phyloP scores from a whole-genome alignment of 2,888 invertebrate genomes.

The Drepana falcataria region DNA sequence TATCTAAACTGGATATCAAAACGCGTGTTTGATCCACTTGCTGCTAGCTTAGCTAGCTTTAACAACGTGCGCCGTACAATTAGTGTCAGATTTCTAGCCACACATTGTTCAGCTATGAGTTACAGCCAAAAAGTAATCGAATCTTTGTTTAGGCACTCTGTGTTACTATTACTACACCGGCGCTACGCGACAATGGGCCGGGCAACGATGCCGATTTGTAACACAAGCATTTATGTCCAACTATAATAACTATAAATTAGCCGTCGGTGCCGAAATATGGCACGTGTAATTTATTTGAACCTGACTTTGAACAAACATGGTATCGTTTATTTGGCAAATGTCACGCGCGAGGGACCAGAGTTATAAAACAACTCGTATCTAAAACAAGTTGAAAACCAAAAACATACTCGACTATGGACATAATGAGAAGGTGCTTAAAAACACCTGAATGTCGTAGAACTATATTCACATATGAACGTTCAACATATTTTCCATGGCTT shows the following conservation, averaged over 20 bases:
- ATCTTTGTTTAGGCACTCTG: neutral
- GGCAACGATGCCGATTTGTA: neutral
- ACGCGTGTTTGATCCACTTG: too few species aligned
- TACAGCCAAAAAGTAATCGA: neutral
- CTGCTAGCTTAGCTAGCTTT: too few species aligned
- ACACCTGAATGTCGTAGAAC: too few species aligned
- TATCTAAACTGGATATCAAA: too few species aligned
- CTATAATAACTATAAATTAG: neutral
- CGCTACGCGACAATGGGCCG: neutral
- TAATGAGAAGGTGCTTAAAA: too few species aligned
- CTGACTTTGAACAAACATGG: neutral
- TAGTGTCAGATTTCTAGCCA: neutral
- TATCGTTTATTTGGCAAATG: neutral
- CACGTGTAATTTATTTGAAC: neutral
- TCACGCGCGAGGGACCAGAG: neutral
- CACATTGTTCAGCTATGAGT: too few species aligned
- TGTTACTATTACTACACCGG: neutral
- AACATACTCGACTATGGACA: too few species aligned
- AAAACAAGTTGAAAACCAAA: too few species aligned
- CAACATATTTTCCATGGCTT: too few species aligned
- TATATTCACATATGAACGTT: too few species aligned
- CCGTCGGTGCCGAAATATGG: neutral
- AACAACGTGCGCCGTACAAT: too few species aligned
- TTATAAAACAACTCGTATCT: neutral
- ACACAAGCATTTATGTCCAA: neutral